phyloP scores from a whole-genome alignment of 2,888 invertebrate species.

The Theretra japonica region DNA sequence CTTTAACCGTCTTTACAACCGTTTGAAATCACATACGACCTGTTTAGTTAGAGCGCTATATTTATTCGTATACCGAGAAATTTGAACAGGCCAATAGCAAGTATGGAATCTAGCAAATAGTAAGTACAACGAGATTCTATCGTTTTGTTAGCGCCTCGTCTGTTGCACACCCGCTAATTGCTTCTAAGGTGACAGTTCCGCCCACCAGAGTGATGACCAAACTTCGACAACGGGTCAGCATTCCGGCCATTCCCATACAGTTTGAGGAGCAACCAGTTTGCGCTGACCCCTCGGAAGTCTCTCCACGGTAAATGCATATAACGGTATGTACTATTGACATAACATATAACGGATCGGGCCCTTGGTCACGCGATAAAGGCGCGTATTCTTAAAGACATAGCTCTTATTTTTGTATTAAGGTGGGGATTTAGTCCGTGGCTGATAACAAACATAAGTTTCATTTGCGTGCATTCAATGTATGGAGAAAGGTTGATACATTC shows the following conservation, averaged over 20 bases:
- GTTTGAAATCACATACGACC: not conserved
- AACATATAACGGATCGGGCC: slow-evolving; percentile 27
- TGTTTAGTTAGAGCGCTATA: not conserved
- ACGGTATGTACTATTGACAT: slow-evolving; percentile 28
- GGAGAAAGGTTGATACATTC: not conserved
- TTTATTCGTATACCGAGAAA: not conserved
- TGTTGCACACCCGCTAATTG: slow-evolving; percentile 29
- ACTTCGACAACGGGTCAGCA: slow-evolving; percentile 24
- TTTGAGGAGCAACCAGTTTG: not conserved
- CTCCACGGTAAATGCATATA: slow-evolving; percentile 23
- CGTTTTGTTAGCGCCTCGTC: slow-evolving; percentile 32
- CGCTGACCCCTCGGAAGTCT: slow-evolving; percentile 22
- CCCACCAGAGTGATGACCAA: slow-evolving; percentile 24
- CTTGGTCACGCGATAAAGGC: slow-evolving; percentile 13
- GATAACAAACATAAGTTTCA: slow-evolving; percentile 18
- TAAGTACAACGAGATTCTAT: slow-evolving; percentile 13
- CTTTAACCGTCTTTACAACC: not conserved
- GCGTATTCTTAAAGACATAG: slow-evolving; percentile 20
- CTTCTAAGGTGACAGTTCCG: slow-evolving; percentile 33
- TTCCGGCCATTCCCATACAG: not conserved
- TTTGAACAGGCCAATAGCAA: slow-evolving; percentile 9
- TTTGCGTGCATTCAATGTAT: not conserved
- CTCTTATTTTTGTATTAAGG: not conserved
- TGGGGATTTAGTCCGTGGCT: not conserved
- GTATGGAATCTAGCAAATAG: slow-evolving; percentile 11